phyloP scores from a whole-genome alignment of 2,113 vertebrate genomes.

The Pogonocichla stellata region DNA sequence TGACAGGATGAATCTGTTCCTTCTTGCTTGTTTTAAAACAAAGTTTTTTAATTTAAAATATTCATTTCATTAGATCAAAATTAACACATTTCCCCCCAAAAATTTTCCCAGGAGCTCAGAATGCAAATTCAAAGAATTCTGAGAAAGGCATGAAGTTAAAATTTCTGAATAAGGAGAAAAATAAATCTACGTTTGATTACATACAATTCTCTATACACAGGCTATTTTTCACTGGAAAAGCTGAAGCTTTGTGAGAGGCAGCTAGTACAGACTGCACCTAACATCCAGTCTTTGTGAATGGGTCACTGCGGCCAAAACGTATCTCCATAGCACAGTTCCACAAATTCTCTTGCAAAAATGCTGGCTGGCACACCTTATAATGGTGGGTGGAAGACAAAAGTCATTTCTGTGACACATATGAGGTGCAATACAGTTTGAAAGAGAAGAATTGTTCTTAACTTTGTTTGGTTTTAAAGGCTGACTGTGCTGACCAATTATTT shows the following conservation, averaged over 20 bases:
- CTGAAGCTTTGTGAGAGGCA: background rate
- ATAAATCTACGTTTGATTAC: background rate
- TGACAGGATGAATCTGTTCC: background rate
- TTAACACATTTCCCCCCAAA: fast-evolving
- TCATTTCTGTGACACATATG: background rate
- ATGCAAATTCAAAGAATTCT: background rate
- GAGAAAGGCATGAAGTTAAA: background rate
- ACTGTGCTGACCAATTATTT: background rate
- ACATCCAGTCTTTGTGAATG: background rate
- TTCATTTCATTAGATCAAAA: background rate
- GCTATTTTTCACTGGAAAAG: background rate
- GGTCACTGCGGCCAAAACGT: background rate
- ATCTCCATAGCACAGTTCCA: background rate
- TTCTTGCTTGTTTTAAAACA: background rate
- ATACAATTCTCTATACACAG: background rate
- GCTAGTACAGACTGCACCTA: background rate
- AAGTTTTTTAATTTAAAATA: background rate
- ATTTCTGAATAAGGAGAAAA: background rate
- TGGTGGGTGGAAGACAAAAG: background rate
- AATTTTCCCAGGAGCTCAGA: background rate
- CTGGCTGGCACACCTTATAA: background rate
- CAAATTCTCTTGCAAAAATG: background rate
- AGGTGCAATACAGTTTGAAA: background rate
- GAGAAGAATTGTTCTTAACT: background rate
- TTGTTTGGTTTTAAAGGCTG: background rate